Base-by-base conservation (phyloP, 2,888 invertebrate species). In the Calameuta filiformis region DNA sequence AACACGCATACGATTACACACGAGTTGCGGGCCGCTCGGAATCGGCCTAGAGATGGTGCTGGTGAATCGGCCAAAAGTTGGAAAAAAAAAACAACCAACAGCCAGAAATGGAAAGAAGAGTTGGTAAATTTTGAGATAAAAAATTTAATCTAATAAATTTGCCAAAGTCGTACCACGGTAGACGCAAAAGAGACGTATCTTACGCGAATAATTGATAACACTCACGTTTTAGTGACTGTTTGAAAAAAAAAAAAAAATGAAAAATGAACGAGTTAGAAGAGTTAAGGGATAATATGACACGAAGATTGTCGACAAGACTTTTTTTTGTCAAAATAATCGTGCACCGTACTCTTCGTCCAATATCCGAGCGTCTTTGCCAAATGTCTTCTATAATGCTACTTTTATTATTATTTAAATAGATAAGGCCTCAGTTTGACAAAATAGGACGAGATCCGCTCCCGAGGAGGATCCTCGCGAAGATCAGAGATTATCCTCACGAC, bases 381-480 rank as follows among this genome's bases (percentile, higher is more conserved):
- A 86, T 85, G 83, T 88, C 84, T 84, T 85, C 87, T 85, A 85
- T 85, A 87, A 87, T 83, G 85, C 87, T 88, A 88, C 86, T 86
- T 85, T 88, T 87, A 89, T 88, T 86, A 87, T 87, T 86, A 86
- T 86, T 87, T 86, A 86, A 85, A 86, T 89, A 89, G 88, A 88
- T 88, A 87, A 89, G 88, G 85, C 86, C 85, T 88, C 88, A 87
- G 85, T 89, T 89, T 85, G 85, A 89, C 85, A 84, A 85, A 84
- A 87, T 85, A 86, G 85, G 86, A 87, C 88, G 88, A 87, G 85
- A 86, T 87, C 86, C 85, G 86, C 81, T 83, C 84, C 82, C 23
- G 56, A 56, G 56, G 23, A 56, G 23, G 56, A 56, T 56, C 56
- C 23, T 56, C 56, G 56, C 23, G 56, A 56, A 56, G 56, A 9